A percentile compares a stretch with the other conserved stretches of the same genome.
phyloP scores from a whole-genome alignment of 53 echinoderm and acorn worm species.

The Paracentrotus lividus region DNA sequence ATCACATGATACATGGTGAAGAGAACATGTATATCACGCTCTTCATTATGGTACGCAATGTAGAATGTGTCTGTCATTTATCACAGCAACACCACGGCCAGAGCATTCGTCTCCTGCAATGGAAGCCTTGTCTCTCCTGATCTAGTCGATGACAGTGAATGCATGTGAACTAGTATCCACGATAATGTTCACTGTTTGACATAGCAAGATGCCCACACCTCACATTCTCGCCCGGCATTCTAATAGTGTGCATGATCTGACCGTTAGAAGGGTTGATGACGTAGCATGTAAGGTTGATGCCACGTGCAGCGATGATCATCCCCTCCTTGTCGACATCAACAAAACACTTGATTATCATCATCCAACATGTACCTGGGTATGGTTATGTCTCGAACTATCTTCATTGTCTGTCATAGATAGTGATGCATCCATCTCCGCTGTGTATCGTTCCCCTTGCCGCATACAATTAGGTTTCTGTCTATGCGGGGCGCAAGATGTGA shows the following conservation, averaged over 20 bases:
- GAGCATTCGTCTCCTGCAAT: too few relatives aligned
- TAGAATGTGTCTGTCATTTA: background rate
- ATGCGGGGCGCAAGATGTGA: background rate
- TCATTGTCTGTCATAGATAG: background rate
- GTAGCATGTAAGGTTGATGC: background rate
- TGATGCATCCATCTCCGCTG: background rate
- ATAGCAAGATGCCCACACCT: background rate
- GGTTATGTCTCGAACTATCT: background rate
- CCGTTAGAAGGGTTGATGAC: background rate
- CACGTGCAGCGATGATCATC: too few relatives aligned
- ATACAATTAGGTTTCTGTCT: background rate
- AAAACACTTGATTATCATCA: background rate
- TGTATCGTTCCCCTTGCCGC: background rate
- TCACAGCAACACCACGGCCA: too few relatives aligned
- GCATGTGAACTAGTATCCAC: background rate
- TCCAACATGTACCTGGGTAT: background rate
- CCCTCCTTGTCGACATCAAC: too few relatives aligned
- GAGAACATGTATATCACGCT: background rate
- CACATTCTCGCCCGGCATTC: background rate
- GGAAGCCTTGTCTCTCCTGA: too few relatives aligned
- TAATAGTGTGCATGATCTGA: background rate
- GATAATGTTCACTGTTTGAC: background rate
- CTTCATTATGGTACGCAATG: background rate
- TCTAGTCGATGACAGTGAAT: too few relatives aligned
- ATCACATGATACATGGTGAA: background rate